Conservation (phyloP, 2,888 invertebrate species). For the Leptinotarsa juncta region DNA sequence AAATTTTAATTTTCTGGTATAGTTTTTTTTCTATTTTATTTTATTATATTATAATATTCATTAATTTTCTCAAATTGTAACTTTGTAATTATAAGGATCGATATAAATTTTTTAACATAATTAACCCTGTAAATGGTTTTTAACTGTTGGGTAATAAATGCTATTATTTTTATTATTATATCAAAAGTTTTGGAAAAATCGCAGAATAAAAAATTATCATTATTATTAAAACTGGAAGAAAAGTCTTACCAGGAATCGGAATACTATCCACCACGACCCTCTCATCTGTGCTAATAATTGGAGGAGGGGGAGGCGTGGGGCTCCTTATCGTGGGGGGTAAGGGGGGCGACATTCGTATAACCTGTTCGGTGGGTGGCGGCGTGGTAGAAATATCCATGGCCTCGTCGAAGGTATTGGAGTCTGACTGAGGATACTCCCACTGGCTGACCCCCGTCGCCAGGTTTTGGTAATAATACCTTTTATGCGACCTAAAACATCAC, state of each 20-base stretch:
- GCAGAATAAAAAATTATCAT: too few relatives aligned
- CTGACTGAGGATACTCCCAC: slow-evolving; percentile 73
- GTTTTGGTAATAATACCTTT: slow-evolving; percentile 77
- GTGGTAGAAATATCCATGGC: slow-evolving; percentile 74
- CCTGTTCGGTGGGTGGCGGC: slow-evolving; percentile 63
- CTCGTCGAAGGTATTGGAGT: slow-evolving; percentile 67
- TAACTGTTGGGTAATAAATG: too few relatives aligned
- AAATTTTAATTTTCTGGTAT: too few relatives aligned
- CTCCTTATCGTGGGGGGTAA: slow-evolving; percentile 53
- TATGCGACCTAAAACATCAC: slow-evolving; percentile 71
- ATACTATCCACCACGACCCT: not conserved
- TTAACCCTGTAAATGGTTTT: too few relatives aligned
- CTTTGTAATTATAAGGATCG: too few relatives aligned
- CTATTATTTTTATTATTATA: too few relatives aligned
- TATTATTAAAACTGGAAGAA: too few relatives aligned
- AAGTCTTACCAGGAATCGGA: not conserved
- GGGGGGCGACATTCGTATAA: slow-evolving; percentile 60
- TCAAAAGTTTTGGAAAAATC: too few relatives aligned
- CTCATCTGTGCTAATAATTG: slow-evolving; percentile 52
- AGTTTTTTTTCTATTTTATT: too few relatives aligned
- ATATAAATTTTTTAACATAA: too few relatives aligned
- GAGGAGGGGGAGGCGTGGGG: slow-evolving; percentile 59
- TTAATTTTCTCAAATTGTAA: too few relatives aligned
- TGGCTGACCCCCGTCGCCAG: slow-evolving; percentile 70
- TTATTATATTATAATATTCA: too few relatives aligned